Conservation (phyloP, 2,888 invertebrate genomes). For the Tetheella fluctuosa region DNA sequence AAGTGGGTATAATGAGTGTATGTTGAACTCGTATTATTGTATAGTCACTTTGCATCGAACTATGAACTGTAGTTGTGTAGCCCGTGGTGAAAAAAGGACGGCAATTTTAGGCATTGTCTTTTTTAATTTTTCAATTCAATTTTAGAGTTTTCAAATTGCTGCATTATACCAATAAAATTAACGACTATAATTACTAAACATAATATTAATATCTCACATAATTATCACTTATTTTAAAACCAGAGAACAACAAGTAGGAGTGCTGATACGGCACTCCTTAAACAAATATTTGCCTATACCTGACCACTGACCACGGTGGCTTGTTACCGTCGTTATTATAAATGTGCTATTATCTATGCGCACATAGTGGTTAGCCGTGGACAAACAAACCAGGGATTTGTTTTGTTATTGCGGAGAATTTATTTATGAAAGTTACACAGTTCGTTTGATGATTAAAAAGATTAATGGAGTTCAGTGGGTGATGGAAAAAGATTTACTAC, state of each 20-base stretch:
- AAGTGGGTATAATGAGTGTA: no score
- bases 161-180: no score
- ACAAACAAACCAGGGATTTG: slow-evolving; percentile 19
- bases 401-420: slow-evolving; percentile 10
- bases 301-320: slow-evolving; percentile 31
- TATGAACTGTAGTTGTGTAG: no score
- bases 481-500: background rate
- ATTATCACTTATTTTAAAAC: slow-evolving; percentile 5
- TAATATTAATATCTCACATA: background rate
- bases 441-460: background rate
- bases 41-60: no score
- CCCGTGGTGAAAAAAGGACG: no score
- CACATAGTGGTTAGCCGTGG: slow-evolving; percentile 17
- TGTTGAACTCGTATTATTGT: no score
- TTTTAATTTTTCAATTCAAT: no score
- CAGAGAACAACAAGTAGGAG: background rate
- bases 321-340: slow-evolving; percentile 28
- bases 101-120: no score
- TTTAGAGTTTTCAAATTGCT: no score
- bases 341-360: slow-evolving; percentile 29
- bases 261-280: slow-evolving; percentile 21
- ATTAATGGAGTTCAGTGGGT: background rate
- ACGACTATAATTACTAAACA: no score
- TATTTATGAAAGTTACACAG: background rate
- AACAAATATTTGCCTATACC: slow-evolving; percentile 39